These are phyloP conservation scores for Amazona vittata DNA, from an alignment of 2,113 vertebrate species.

Conservation along the genomic window DNA sequence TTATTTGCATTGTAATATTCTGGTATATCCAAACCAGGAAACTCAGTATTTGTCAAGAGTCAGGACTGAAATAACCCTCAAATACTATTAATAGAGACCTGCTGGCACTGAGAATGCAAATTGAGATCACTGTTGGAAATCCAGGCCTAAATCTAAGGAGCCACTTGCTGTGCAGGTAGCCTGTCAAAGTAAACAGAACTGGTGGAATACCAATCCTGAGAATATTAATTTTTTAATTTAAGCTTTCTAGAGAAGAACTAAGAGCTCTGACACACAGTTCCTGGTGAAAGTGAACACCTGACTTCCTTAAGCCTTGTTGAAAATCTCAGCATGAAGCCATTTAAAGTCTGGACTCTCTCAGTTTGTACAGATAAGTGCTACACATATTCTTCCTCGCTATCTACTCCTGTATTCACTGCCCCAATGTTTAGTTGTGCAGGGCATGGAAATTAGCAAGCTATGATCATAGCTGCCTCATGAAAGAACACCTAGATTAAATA, in stretches of 20 bases:
- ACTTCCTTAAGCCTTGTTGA: not conserved
- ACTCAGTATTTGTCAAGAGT: not conserved
- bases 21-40: not conserved
- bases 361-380: not conserved
- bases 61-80: not conserved
- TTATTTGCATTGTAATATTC: not conserved
- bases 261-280: not conserved
- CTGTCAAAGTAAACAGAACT: not conserved
- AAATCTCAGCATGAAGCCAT: not conserved
- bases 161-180: not conserved
- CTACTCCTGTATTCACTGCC: rapidly evolving
- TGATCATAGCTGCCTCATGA: not conserved
- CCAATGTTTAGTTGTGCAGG: not conserved
- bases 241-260: not conserved
- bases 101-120: not conserved
- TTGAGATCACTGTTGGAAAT: not conserved
- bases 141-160: not conserved
- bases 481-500: not conserved
- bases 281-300: not conserved
- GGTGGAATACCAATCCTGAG: not conserved
- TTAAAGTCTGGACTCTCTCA: not conserved
- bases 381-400: not conserved
- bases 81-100: not conserved
- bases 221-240: not conserved
- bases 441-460: not conserved